A percentile compares a stretch with the other conserved stretches of the same genome.
Evolutionary conservation across 1,140 invertebrate genomes (phyloP).

Genomic region (Cydia strobilella): DNA sequence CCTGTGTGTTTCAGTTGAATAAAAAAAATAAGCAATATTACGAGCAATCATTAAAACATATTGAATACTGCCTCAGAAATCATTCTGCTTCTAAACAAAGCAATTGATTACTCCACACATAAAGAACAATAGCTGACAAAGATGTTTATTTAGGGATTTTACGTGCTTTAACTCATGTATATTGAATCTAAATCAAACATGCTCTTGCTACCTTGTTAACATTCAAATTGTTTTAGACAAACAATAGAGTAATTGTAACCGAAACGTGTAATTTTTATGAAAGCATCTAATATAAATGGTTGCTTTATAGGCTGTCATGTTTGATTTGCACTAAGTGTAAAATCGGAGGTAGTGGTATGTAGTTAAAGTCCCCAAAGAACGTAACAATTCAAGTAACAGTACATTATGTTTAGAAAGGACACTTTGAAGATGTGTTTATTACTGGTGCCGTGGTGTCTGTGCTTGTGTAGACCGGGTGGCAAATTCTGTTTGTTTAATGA

Average conservation of each 20-base stretch:
- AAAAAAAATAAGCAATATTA: background rate
- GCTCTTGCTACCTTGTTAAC: background rate
- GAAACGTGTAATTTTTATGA: conserved; percentile 16
- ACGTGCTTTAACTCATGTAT: background rate
- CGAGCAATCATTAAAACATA: background rate
- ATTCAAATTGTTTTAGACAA: background rate
- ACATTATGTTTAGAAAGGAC: conserved; percentile 30
- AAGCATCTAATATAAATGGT: background rate
- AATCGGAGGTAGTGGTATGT: background rate
- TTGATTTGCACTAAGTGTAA: background rate
- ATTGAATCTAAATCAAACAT: background rate
- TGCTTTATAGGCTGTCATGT: background rate
- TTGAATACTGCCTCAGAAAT: background rate
- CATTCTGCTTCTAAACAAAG: background rate
- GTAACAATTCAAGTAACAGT: conserved; percentile 55
- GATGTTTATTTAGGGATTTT: background rate
- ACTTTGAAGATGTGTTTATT: background rate
- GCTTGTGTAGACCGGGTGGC: background rate
- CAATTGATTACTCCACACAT: background rate
- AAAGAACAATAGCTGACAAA: background rate
- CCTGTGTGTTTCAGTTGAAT: no score
- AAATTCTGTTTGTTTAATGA: background rate
- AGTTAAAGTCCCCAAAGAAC: conserved; percentile 39
- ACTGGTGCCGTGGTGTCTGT: background rate
- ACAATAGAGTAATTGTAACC: background rate